A percentile compares a stretch with the other conserved stretches of the same genome.
Evolutionary conservation across 2,888 invertebrate genomes (phyloP).

Genomic region (Heliconius hortense): DNA sequence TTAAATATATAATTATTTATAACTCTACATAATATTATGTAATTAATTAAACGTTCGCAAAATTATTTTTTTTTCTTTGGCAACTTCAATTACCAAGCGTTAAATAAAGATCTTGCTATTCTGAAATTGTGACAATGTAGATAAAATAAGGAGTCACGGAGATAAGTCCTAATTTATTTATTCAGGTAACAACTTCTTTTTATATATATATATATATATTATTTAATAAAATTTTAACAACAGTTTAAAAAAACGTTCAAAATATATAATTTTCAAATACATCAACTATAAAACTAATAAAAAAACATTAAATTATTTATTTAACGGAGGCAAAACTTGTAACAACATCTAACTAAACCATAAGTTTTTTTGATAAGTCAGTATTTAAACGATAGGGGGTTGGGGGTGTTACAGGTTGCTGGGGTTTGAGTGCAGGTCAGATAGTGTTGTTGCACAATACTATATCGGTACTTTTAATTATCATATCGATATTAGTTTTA

Average conservation of each 20-base stretch:
- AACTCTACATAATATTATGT: no score
- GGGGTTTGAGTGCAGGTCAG: constrained; percentile 61
- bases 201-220: accelerated
- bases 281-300: neutral
- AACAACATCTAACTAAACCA: constrained; percentile 74
- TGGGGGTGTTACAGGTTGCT: constrained; percentile 73
- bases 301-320: constrained; percentile 36
- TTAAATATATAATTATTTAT: no score
- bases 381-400: constrained; percentile 77
- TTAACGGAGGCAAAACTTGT: constrained; percentile 66
- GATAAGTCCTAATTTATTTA: neutral
- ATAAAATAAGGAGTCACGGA: neutral
- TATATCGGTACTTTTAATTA: constrained; percentile 47
- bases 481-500: constrained; percentile 15
- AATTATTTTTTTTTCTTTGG: neutral
- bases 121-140: neutral
- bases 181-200: neutral
- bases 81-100: neutral
- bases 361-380: constrained; percentile 82
- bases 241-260: no score
- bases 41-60: no score
- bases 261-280: neutral
- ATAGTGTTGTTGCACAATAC: constrained; percentile 52
- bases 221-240: neutral
- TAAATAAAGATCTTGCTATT: no score